A percentile compares a stretch with the other conserved stretches of the same genome.
Evolutionary conservation across 2,888 invertebrate genomes (phyloP).

Genomic region (Torymus texanus): DNA sequence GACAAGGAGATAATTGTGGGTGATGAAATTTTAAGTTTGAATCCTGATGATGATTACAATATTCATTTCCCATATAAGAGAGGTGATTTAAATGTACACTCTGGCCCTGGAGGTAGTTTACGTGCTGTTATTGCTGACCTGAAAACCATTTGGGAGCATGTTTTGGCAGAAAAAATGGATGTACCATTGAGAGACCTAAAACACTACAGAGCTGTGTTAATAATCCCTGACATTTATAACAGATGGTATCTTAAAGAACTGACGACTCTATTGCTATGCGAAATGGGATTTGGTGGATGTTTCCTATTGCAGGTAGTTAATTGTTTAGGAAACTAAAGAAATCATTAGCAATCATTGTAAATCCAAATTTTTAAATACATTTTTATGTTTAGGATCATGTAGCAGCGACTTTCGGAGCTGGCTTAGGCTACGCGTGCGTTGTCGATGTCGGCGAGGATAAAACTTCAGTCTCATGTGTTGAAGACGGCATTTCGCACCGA

Average conservation of each 20-base stretch:
- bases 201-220: conserved; percentile 89
- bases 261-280: conserved; percentile 85
- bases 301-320: conserved; percentile 84
- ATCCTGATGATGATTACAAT: conserved; percentile 85
- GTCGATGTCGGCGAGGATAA: conserved; percentile 97
- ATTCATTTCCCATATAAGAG: conserved; percentile 92
- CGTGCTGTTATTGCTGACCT: conserved; percentile 89
- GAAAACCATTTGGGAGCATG: conserved; percentile 91
- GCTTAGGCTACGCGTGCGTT: conserved; percentile 91
- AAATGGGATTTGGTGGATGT: conserved; percentile 90
- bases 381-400: conserved; percentile 83
- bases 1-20: conserved; percentile 84
- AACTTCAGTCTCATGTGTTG: conserved; percentile 96
- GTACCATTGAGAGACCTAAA: conserved; percentile 82
- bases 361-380: conserved; percentile 18
- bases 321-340: conserved; percentile 5
- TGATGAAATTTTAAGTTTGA: conserved; percentile 84
- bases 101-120: conserved; percentile 89
- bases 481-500: conserved; percentile 95
- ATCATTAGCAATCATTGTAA: neutral
- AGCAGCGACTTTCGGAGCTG: conserved; percentile 90
- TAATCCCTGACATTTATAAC: conserved; percentile 93
- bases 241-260: conserved; percentile 90
- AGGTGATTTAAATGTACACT: conserved; percentile 91
- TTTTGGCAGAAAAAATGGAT: conserved; percentile 85